Evolutionary conservation across 2,888 invertebrate genomes (phyloP).

Genomic region (Heteropelma amictum): DNA sequence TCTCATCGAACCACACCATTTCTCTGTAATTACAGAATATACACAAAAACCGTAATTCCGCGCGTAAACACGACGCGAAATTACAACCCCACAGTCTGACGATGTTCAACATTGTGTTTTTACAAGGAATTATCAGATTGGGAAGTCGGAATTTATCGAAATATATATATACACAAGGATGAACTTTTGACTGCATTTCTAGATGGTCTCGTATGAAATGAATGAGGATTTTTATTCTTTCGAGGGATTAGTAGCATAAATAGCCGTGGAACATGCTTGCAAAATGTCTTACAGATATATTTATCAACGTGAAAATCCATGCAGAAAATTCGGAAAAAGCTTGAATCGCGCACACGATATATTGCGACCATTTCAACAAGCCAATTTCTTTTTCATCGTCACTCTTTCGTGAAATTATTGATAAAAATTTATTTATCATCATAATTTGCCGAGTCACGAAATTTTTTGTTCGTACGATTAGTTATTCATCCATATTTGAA

Average conservation of each 20-base stretch:
- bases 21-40: constrained; percentile 69
- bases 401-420: too few relatives aligned
- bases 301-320: constrained; percentile 9
- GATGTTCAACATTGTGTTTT: too few relatives aligned
- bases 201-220: too few relatives aligned
- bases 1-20: constrained; percentile 78
- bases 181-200: too few relatives aligned
- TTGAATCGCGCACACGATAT: neutral
- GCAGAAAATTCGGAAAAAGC: neutral
- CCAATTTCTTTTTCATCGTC: neutral
- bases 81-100: too few relatives aligned
- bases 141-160: neutral
- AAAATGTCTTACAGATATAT: constrained; percentile 5
- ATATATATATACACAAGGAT: neutral
- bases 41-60: neutral
- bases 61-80: neutral
- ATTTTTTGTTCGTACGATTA: too few relatives aligned
- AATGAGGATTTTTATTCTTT: neutral
- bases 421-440: too few relatives aligned
- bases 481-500: too few relatives aligned
- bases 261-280: constrained; percentile 11
- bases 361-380: neutral
- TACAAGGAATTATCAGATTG: neutral
- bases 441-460: neutral
- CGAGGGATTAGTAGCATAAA: neutral